phyloP scores from a whole-genome alignment of 2,888 invertebrate genomes.

The Holacanthella duospinosa region DNA sequence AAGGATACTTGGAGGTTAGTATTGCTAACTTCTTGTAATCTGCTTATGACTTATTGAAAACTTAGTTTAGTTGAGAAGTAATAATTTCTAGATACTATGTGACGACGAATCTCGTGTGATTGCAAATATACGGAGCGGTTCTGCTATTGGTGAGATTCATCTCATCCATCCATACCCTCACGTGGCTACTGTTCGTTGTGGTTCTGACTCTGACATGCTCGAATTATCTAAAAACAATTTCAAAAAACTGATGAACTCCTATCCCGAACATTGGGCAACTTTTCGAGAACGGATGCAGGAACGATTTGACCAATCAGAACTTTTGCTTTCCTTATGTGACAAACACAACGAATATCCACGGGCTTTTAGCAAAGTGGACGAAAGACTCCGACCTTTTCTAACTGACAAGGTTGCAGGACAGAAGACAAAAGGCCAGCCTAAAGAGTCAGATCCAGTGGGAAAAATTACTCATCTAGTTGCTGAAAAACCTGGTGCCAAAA shows the following conservation, averaged over 20 bases:
- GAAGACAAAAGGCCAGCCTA: neutral
- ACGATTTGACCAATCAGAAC: constrained; percentile 23
- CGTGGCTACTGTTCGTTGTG: constrained; percentile 31
- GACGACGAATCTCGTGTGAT: constrained; percentile 26
- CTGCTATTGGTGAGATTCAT: constrained; percentile 33
- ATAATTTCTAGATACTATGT: constrained; percentile 19
- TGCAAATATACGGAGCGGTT: constrained; percentile 31
- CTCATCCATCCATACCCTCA: constrained; percentile 33
- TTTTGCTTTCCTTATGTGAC: constrained; percentile 7
- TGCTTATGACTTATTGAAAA: neutral
- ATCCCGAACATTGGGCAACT: constrained; percentile 21
- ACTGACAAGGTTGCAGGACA: neutral
- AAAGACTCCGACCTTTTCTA: neutral
- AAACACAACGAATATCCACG: constrained; percentile 4
- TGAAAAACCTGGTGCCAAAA: neutral
- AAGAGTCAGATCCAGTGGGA: neutral
- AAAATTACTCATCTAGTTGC: neutral
- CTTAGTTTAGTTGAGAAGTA: neutral
- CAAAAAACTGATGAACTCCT: constrained; percentile 22
- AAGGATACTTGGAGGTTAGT: constrained; percentile 32
- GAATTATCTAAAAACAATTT: constrained; percentile 25
- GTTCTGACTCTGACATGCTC: constrained; percentile 32
- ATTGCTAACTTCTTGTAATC: neutral
- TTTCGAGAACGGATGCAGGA: constrained; percentile 26
- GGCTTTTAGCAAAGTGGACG: neutral